Conservation (phyloP, 2,113 vertebrate genomes). For the Irena cyanogastra region DNA sequence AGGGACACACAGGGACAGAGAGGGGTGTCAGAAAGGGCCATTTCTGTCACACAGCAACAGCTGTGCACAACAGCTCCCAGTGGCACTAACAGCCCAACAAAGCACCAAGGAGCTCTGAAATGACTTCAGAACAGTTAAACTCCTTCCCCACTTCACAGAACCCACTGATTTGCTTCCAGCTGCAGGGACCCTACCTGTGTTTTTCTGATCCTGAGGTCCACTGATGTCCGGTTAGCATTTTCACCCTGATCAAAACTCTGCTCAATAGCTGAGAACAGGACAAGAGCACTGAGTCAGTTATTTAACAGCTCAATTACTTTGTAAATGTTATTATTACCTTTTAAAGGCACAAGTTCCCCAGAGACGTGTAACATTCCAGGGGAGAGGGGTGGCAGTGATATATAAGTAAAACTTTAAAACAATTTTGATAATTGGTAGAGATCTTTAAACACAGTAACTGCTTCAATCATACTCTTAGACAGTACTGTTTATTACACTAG, state of each 20-base stretch:
- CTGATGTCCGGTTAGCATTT: constrained; percentile 72
- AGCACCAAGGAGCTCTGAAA: background rate
- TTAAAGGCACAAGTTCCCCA: background rate
- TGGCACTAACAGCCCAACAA: background rate
- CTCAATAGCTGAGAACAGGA: constrained; percentile 79
- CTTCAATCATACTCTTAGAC: background rate
- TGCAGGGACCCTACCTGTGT: constrained; percentile 80
- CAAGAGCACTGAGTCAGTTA: background rate
- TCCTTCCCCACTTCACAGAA: background rate
- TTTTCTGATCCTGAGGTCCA: constrained; percentile 89
- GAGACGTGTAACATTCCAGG: background rate
- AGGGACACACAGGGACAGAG: background rate
- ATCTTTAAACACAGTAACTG: background rate
- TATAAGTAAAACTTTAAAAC: background rate
- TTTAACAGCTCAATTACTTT: background rate
- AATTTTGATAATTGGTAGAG: background rate
- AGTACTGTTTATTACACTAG: background rate
- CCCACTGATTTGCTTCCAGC: rapidly evolving
- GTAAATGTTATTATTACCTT: background rate
- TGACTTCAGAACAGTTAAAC: background rate
- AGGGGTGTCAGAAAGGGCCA: background rate
- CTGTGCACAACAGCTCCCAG: background rate
- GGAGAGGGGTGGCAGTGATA: rapidly evolving
- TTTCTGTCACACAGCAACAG: background rate
- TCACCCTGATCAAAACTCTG: constrained; percentile 83